Conservation (phyloP, 1,140 invertebrate species). For the Vanessa atalanta region DNA sequence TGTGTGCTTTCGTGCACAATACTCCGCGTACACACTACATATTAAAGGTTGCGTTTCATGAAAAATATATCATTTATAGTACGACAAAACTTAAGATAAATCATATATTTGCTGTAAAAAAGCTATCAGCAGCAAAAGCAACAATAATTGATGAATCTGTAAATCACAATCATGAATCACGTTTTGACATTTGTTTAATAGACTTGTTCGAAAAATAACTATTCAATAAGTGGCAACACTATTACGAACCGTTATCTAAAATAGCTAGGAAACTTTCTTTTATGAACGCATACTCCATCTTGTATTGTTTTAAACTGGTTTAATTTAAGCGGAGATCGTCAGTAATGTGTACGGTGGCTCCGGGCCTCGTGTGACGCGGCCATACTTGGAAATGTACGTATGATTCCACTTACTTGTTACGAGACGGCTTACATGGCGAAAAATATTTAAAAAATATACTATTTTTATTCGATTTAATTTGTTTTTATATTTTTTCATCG, state of each 20-base stretch:
- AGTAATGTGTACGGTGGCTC: constrained; percentile 37
- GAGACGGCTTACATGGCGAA: constrained; percentile 56
- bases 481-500: neutral
- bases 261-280: neutral
- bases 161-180: no score
- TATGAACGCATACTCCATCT: neutral
- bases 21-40: no score
- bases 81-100: no score
- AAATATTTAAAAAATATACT: constrained; percentile 1
- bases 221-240: neutral
- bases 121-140: no score
- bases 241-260: no score
- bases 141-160: no score
- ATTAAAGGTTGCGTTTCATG: no score
- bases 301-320: neutral
- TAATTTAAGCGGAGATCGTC: constrained; percentile 7
- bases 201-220: neutral
- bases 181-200: no score
- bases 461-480: constrained; percentile 15
- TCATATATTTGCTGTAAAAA: no score
- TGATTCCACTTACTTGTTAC: constrained; percentile 72
- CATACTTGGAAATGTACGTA: constrained; percentile 78
- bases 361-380: constrained; percentile 60
- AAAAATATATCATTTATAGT: no score
- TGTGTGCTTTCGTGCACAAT: no score